phyloP scores from a whole-genome alignment of 2,113 vertebrate genomes.

The Istiophorus platypterus region DNA sequence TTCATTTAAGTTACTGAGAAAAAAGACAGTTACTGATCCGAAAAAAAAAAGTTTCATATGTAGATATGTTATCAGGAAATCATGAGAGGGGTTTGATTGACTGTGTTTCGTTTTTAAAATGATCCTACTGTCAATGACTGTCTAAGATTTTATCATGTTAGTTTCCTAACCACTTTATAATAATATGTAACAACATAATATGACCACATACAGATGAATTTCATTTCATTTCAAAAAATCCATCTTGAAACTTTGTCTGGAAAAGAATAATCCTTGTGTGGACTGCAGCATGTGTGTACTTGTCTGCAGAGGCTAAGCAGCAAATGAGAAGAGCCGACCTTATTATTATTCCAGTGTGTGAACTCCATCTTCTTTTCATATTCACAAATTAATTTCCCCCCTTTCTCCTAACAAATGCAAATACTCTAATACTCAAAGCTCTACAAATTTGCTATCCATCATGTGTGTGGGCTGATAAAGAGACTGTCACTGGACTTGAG shows the following conservation, averaged over 20 bases:
- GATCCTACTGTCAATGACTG: background rate
- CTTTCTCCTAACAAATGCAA: slow-evolving; percentile 76
- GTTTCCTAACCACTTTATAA: background rate
- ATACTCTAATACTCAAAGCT: slow-evolving; percentile 59
- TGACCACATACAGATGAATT: too few species aligned
- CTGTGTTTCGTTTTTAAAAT: background rate
- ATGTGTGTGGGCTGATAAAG: slow-evolving; percentile 21
- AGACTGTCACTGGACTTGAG: background rate
- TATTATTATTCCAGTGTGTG: slow-evolving; percentile 72
- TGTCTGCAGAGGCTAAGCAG: slow-evolving; percentile 43
- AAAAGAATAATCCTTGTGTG: background rate
- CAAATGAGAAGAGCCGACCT: slow-evolving; percentile 32
- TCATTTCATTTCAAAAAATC: too few species aligned
- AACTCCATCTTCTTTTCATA: slow-evolving; percentile 76
- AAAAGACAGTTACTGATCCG: background rate
- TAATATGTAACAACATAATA: background rate
- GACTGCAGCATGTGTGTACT: slow-evolving; percentile 31
- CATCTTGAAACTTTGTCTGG: background rate
- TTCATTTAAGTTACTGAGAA: background rate
- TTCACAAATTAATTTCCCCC: slow-evolving; percentile 78
- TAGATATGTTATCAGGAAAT: background rate
- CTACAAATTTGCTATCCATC: slow-evolving; percentile 39
- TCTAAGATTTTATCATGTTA: background rate
- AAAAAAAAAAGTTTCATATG: background rate
- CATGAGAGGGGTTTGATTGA: background rate